A percentile compares a stretch with the other conserved stretches of the same genome.
These are phyloP conservation scores for Aricia artaxerxes DNA, from an alignment of 2,888 invertebrate species.

Conservation along the genomic window DNA sequence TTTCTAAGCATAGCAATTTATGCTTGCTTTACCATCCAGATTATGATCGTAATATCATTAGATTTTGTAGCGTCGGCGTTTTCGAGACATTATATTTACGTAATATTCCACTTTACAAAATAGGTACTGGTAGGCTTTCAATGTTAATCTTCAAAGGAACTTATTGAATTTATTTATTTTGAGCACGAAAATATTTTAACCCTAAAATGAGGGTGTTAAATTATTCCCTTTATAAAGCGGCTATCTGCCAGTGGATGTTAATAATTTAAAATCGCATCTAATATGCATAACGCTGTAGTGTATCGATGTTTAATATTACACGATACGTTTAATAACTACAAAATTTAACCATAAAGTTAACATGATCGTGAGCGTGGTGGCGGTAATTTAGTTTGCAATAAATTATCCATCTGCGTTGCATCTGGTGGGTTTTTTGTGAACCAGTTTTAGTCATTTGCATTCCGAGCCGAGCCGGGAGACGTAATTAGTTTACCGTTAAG, in stretches of 20 bases:
- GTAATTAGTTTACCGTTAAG: conserved; percentile 14
- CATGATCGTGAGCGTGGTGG: background rate
- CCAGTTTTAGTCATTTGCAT: conserved; percentile 16
- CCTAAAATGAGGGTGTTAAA: background rate
- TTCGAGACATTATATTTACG: background rate
- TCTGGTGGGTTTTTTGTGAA: conserved; percentile 22
- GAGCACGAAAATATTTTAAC: background rate
- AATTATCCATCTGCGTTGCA: conserved; percentile 17
- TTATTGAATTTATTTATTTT: too few species aligned
- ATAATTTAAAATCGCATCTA: too few species aligned
- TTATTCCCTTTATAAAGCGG: background rate
- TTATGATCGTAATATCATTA: background rate
- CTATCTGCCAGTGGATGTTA: background rate
- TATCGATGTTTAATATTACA: too few species aligned
- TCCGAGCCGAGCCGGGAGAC: conserved; percentile 1
- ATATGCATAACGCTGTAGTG: too few species aligned
- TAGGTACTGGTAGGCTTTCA: background rate
- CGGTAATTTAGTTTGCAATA: background rate
- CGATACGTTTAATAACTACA: background rate
- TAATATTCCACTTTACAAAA: background rate
- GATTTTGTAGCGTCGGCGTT: background rate
- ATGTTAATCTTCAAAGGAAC: background rate
- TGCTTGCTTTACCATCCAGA: background rate
- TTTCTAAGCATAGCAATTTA: conserved; percentile 26
- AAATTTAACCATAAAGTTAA: background rate